Percentiles rank a stretch among this genome's conserved stretches.
These are phyloP conservation scores for Ptilonorhynchus violaceus DNA, from an alignment of 2,113 vertebrate genomes.

Conservation along the genomic window DNA sequence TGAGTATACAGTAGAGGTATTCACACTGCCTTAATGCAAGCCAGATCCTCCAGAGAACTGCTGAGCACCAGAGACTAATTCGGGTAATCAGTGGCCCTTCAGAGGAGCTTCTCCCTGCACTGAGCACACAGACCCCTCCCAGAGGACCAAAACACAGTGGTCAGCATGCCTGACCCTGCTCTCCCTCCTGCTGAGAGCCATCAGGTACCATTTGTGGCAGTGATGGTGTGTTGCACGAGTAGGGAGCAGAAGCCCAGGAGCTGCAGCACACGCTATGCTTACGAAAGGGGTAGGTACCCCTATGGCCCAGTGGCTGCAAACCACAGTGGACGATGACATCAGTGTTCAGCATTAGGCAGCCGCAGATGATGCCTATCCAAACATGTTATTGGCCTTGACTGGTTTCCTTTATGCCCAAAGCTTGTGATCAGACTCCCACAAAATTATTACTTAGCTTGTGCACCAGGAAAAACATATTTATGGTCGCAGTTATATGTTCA, in stretches of 20 bases:
- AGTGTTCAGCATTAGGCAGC: not conserved
- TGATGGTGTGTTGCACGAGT: rapidly evolving
- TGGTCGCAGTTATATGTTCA: not conserved
- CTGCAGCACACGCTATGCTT: rapidly evolving
- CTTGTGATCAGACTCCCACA: slow-evolving; percentile 5
- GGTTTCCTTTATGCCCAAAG: not conserved
- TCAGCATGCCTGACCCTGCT: not conserved
- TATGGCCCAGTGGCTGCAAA: not conserved
- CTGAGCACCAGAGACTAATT: not conserved
- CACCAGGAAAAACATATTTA: not conserved
- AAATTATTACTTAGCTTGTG: slow-evolving; percentile 2
- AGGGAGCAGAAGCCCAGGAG: not conserved
- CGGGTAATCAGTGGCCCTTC: not conserved
- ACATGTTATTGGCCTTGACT: not conserved
- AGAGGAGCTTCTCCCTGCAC: not conserved
- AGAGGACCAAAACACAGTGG: rapidly evolving
- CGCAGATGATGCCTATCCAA: not conserved
- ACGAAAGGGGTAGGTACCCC: rapidly evolving
- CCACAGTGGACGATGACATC: not conserved
- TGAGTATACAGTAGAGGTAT: not conserved
- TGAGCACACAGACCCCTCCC: rapidly evolving
- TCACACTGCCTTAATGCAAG: not conserved
- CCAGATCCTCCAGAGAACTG: not conserved
- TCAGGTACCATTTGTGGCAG: rapidly evolving
- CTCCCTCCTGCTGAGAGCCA: not conserved